Base-by-base conservation (phyloP, 2,888 invertebrate genomes). In the Mycogona germanica region DNA sequence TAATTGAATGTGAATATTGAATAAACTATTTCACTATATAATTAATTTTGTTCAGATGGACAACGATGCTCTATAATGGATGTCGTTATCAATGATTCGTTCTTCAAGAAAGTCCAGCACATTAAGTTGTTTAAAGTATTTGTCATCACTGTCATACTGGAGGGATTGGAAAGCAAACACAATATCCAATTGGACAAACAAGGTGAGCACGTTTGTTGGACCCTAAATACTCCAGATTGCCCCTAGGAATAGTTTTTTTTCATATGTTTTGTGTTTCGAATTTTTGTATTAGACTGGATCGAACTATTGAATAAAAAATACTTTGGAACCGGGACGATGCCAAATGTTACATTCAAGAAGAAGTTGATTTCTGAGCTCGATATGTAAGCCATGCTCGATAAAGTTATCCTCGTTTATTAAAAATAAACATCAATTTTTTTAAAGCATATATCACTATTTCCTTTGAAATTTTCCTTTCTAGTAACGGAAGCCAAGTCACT, bases 91-190 rank as follows among this genome's bases (percentile, higher is more conserved):
- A 84, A 87, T 69, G 77, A 84, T 2, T 71, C 72, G 1, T 92
- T 89, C 64, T 82, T 82, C 64, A 73, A 76, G 29, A 88, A 87
- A 74, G 78, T 87, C 56, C 75, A 80, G 64, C 76, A 74, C 4
- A 81, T 79, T 59, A 73, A 78, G 55, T 69, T 82, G 0, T 88
- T 91, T 62, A 79, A 80, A 66, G 77, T 81, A 58, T 92, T 92
- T 65, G 81, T 91, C 57, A 70, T 88, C 45, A 80, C 82, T 12
- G 78, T 89, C 1, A 79, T 83, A 4, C 78, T 87, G 64, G 87
- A 89, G 66, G 91, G 80, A 0, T 63, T 86, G 1, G 78, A 83
- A 57, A 77, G 83, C 61, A 92, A 92, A 71, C 85, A 85, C 65
- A 78, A 82, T 48, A 75, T 84, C 63, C 74, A 77, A 65, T 69